Conservation (phyloP, 1,140 invertebrate species). For the Cotesia glomerata region DNA sequence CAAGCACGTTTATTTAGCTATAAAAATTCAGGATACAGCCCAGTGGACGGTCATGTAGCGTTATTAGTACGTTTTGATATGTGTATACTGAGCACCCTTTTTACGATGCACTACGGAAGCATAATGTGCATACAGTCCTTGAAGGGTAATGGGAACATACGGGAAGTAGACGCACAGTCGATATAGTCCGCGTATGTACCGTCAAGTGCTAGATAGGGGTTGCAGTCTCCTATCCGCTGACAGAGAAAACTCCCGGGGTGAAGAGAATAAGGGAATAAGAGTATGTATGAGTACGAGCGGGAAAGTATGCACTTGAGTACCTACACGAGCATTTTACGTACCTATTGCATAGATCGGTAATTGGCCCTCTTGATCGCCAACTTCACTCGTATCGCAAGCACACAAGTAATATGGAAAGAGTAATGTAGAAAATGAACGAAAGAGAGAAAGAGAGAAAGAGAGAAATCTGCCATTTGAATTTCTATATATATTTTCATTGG, state of each 20-base stretch:
- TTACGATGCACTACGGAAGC: background rate
- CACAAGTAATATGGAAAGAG: no score
- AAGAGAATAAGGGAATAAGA: background rate
- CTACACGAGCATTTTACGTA: slow-evolving; percentile 23
- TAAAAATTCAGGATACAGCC: no score
- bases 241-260: background rate
- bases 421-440: no score
- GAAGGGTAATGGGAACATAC: slow-evolving; percentile 31
- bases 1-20: no score
- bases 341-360: slow-evolving; percentile 41
- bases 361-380: slow-evolving; percentile 59
- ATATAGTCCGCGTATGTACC: background rate
- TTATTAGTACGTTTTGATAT: no score
- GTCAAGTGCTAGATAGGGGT: background rate
- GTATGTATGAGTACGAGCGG: background rate
- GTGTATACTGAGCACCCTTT: no score
- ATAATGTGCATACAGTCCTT: slow-evolving; percentile 23
- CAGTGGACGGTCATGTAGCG: no score
- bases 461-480: slow-evolving; percentile 26
- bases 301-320: slow-evolving; percentile 20
- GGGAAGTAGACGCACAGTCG: background rate
- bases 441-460: slow-evolving; percentile 24
- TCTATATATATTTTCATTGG: slow-evolving; percentile 34
- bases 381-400: slow-evolving; percentile 34
- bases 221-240: background rate